Evolutionary conservation across 2,113 vertebrate genomes (phyloP).

Genomic region (Oostethus manadensis): DNA sequence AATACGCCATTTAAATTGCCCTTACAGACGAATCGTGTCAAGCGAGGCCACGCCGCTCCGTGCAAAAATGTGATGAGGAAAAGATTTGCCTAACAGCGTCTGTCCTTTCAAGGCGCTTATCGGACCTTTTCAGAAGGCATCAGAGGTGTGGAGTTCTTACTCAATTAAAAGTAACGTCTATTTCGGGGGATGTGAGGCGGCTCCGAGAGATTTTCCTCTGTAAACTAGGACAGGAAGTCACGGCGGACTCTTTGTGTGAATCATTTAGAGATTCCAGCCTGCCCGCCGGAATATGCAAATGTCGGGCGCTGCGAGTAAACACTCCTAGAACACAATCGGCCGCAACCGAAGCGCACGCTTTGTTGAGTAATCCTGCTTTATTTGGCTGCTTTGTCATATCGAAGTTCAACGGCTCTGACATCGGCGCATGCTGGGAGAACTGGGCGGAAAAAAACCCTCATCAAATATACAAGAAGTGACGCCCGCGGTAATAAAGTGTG

Average conservation of each 20-base stretch:
- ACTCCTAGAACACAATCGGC: not conserved
- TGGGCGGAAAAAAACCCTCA: not conserved
- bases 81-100: constrained; percentile 9
- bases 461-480: not conserved
- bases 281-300: constrained; percentile 8
- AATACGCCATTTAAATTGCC: not conserved
- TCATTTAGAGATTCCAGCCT: constrained; percentile 15
- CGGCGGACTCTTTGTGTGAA: constrained; percentile 33
- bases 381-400: not conserved
- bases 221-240: constrained; percentile 43
- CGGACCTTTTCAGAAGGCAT: constrained; percentile 17
- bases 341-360: not conserved
- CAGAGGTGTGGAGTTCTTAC: constrained; percentile 18
- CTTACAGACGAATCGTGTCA: constrained; percentile 4
- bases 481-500: not conserved
- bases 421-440: not conserved
- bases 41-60: not conserved
- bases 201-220: constrained; percentile 30
- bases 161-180: constrained; percentile 36
- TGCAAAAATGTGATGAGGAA: not conserved
- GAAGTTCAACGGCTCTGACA: not conserved
- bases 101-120: not conserved
- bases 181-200: constrained; percentile 27
- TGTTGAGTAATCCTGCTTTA: not conserved
- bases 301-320: not conserved